phyloP scores from a whole-genome alignment of 2,797 vertebrate species.

The Echeneis naucrates region DNA sequence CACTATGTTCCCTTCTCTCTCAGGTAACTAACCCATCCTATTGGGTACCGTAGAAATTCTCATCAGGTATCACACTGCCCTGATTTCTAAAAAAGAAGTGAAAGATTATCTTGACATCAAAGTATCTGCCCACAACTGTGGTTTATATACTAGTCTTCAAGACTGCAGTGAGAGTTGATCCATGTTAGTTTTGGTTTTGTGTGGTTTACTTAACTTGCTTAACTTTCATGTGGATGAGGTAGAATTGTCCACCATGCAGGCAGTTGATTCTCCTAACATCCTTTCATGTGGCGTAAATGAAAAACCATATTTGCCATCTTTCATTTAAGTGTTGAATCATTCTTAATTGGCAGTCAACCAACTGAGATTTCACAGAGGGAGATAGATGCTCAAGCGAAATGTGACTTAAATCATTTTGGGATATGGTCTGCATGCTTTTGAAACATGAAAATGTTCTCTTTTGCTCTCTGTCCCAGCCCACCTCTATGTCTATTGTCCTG shows the following conservation, averaged over 20 bases:
- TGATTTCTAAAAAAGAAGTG: constrained; percentile 7
- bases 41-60: constrained; percentile 25
- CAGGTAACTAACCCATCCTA: not conserved
- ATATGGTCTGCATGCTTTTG: constrained; percentile 36
- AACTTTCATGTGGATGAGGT: not conserved
- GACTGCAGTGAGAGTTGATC: not conserved
- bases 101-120: not conserved
- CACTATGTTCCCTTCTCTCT: constrained; percentile 31
- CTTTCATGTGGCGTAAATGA: constrained; percentile 30
- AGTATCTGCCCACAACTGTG: not conserved
- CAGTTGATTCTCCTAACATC: constrained; percentile 3
- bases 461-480: not conserved
- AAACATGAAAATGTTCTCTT: constrained; percentile 20
- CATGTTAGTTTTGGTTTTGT: not conserved
- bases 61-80: constrained; percentile 11
- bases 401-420: constrained; percentile 57
- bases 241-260: not conserved
- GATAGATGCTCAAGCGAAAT: constrained; percentile 56
- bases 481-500: constrained; percentile 8
- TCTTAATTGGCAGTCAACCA: constrained; percentile 60
- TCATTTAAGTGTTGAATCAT: constrained; percentile 60
- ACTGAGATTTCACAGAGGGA: constrained; percentile 40
- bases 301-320: constrained; percentile 37
- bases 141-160: not conserved
- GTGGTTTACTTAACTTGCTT: not conserved